Percentiles rank a stretch among this genome's conserved stretches.
Evolutionary conservation across 2,113 vertebrate species (phyloP).

Genomic region (Nicator chloris): DNA sequence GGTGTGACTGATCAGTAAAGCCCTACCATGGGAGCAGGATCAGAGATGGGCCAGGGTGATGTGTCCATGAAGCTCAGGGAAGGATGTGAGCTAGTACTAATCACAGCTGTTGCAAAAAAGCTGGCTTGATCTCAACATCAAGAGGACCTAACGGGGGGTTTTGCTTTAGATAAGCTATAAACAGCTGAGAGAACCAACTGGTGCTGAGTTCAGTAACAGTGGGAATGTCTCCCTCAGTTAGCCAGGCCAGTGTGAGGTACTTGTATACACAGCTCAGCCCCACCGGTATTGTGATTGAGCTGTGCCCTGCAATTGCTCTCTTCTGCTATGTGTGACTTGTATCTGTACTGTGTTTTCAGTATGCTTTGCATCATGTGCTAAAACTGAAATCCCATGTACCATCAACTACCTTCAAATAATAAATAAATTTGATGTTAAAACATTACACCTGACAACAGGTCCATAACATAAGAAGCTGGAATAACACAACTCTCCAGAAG

Average conservation of each 20-base stretch:
- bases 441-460: too few relatives aligned
- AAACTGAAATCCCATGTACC: too few relatives aligned
- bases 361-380: too few relatives aligned
- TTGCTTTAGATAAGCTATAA: background rate
- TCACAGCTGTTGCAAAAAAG: background rate
- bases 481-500: too few relatives aligned
- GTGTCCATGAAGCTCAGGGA: background rate
- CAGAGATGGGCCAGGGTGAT: background rate
- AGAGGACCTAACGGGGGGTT: background rate
- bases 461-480: too few relatives aligned
- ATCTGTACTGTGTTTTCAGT: too few relatives aligned
- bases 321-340: too few relatives aligned
- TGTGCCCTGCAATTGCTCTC: background rate
- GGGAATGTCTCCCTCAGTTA: background rate
- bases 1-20: background rate
- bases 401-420: too few relatives aligned
- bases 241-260: background rate
- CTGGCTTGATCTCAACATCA: background rate
- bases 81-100: background rate
- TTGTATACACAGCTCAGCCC: background rate
- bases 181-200: background rate
- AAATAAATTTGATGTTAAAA: too few relatives aligned
- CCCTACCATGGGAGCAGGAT: background rate
- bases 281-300: accelerated
- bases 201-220: background rate